Evolutionary conservation across 2,113 vertebrate species (phyloP), one percentile per base, ranked within the genome.

Genomic region (Scalopus aquaticus): DNA sequence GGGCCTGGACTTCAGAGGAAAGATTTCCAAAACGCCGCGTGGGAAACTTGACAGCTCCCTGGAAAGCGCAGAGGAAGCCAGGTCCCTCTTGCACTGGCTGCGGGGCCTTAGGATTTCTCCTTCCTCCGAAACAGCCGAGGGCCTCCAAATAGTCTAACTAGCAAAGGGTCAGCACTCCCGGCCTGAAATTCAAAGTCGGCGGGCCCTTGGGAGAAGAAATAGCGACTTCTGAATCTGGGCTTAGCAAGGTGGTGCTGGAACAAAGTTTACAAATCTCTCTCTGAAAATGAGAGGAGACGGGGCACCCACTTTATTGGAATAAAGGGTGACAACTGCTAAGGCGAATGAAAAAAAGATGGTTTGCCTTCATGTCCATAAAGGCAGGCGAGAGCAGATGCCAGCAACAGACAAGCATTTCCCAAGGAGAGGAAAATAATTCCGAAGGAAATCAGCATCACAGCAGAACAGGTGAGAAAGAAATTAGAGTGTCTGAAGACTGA

Each of bases 401-500:
- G 79, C 42, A 6, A 12, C 91, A 85, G 89, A 77, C 67, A 51
- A 64, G 39, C n/a, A 4, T 67, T 54, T 93, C 92, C 94, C 95
- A 54, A 67, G 60, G 73, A 92, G 77, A 73, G 42, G 86, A 37
- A 89, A 90, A 78, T 60, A 51, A 73, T 94, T 95, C 93, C 2
- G 9, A 89, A 88, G 82, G 86, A 96, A 72, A 73, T 72, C 83
- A 24, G 69, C 79, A 24, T 80, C 39, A 0, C 10, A 17, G 79
- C 19, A 65, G 93, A 90, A 73, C 95, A 95, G 92, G 96, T 79
- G 81, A 96, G 95, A 62, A 81, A 54, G 80, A 70, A 60, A 77
- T n/a, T 3, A 19, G 54, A 72, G 37, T 19, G 67, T 77, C 93
- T 73, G 62, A 79, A 78, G 84, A 58, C 89, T 9, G 94, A 28